These are phyloP conservation scores for Melikaiella ostensackeni DNA, from an alignment of 2,888 invertebrate genomes.

Conservation along the genomic window DNA sequence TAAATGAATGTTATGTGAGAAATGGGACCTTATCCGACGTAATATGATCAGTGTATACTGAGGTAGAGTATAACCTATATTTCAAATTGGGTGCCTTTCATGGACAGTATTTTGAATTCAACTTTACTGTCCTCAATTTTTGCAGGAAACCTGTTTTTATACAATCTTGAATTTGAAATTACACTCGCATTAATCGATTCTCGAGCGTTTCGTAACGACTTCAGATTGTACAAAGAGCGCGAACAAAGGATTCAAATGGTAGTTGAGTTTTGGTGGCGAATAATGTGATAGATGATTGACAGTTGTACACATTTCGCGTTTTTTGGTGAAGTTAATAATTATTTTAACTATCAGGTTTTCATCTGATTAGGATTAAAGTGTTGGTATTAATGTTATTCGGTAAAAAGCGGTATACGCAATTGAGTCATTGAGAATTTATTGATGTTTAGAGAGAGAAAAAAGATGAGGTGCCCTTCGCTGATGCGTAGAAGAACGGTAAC, in stretches of 20 bases:
- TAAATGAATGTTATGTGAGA: background rate
- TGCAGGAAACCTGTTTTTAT: background rate
- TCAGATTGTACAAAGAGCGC: conserved; percentile 33
- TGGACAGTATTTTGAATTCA: too few relatives aligned
- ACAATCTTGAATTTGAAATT: conserved; percentile 19
- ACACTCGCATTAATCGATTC: conserved; percentile 34
- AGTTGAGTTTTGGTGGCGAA: background rate
- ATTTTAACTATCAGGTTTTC: background rate
- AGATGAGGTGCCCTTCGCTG: conserved; percentile 51
- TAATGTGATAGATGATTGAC: conserved; percentile 32
- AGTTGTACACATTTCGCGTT: conserved; percentile 26
- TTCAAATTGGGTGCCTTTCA: too few relatives aligned
- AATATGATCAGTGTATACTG: background rate
- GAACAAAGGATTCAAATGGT: conserved; percentile 33
- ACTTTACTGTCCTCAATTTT: background rate
- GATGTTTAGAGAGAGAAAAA: conserved; percentile 33
- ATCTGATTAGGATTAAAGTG: background rate
- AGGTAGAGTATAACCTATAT: conserved; percentile 1
- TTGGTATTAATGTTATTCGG: background rate
- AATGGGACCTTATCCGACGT: background rate
- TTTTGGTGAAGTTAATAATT: background rate
- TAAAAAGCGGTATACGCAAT: too few relatives aligned
- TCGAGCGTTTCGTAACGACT: conserved; percentile 31
- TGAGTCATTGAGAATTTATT: conserved; percentile 6
- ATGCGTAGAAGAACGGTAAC: conserved; percentile 8